phyloP scores from a whole-genome alignment of 2,113 vertebrate genomes.

The Mormyrus lacerda region DNA sequence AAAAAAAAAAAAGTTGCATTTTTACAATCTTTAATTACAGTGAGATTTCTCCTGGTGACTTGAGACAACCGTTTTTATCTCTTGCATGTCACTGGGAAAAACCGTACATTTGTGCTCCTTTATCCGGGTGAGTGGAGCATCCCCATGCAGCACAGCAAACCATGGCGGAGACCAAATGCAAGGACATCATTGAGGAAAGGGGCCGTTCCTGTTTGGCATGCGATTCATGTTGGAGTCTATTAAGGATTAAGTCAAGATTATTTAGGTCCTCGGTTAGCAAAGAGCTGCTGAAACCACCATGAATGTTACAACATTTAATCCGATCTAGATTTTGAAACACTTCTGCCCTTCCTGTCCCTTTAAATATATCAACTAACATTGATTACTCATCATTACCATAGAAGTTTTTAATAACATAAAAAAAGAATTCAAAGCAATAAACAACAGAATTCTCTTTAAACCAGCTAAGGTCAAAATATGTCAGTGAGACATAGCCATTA shows the following conservation, averaged over 20 bases:
- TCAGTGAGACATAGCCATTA: neutral
- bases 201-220: neutral
- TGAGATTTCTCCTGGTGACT: neutral
- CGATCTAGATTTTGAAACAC: neutral
- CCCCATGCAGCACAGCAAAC: neutral
- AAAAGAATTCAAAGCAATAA: neutral
- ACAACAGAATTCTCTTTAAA: neutral
- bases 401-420: neutral
- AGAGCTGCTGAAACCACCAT: neutral
- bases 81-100: neutral
- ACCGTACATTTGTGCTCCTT: neutral
- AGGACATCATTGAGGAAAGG: neutral
- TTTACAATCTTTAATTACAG: neutral
- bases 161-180: neutral
- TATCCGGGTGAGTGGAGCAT: neutral
- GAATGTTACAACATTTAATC: neutral
- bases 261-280: neutral
- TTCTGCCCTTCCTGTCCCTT: neutral
- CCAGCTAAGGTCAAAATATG: neutral
- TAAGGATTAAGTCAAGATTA: neutral
- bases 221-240: neutral
- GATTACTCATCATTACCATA: neutral
- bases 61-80: neutral
- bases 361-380: neutral
- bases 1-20: neutral